Percentiles rank a stretch among this genome's conserved stretches.
phyloP scores from a whole-genome alignment of 2,113 vertebrate genomes.

The Arothron firmamentum region DNA sequence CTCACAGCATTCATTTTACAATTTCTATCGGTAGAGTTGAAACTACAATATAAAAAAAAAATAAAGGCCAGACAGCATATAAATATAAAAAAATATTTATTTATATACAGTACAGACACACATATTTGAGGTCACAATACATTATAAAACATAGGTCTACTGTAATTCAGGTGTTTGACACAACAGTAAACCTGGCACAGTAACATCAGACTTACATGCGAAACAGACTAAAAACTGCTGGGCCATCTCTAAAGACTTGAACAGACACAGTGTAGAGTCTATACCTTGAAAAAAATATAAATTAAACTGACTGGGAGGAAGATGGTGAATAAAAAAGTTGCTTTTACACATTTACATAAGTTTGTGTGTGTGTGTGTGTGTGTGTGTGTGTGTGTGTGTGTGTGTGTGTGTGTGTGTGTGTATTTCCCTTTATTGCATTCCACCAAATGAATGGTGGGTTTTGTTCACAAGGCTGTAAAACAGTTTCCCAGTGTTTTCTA shows the following conservation, averaged over 20 bases:
- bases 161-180: slow-evolving; percentile 45
- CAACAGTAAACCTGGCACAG: slow-evolving; percentile 60
- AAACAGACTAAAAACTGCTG: slow-evolving; percentile 39
- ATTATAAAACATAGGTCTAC: slow-evolving; percentile 44
- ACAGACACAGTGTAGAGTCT: slow-evolving; percentile 39
- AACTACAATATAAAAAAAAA: neutral
- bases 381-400: too few species aligned
- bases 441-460: slow-evolving; percentile 24
- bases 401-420: too few species aligned
- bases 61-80: slow-evolving; percentile 6
- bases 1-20: too few species aligned
- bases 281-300: slow-evolving; percentile 2
- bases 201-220: slow-evolving; percentile 42
- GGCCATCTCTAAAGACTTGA: slow-evolving; percentile 28
- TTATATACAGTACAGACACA: slow-evolving; percentile 50
- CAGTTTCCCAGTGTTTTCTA: slow-evolving; percentile 22
- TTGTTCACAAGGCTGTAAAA: slow-evolving; percentile 49
- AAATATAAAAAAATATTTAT: slow-evolving; percentile 68
- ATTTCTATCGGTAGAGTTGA: too few species aligned
- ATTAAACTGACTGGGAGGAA: neutral
- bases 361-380: neutral
- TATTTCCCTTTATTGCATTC: slow-evolving; percentile 48
- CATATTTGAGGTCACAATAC: slow-evolving; percentile 39
- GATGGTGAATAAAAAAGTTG: neutral
- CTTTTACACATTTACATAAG: slow-evolving; percentile 32